Evolutionary conservation across 2,888 invertebrate genomes (phyloP).

Genomic region (Crossocerus cetratus): DNA sequence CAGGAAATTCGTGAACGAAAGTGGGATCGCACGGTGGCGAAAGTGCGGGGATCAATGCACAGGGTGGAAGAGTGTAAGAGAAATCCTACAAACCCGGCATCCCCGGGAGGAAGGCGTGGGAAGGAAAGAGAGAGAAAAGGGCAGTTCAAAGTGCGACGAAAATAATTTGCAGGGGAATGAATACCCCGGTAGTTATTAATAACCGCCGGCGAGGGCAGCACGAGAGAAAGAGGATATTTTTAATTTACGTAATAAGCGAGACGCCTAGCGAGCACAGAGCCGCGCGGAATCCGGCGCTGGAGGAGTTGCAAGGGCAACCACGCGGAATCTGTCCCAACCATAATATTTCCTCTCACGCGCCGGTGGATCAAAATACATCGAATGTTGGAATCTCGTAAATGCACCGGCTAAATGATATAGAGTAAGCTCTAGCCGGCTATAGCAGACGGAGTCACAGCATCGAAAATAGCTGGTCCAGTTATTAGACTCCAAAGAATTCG

Average conservation of each 20-base stretch:
- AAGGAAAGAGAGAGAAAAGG: background rate
- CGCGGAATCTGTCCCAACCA: constrained; percentile 51
- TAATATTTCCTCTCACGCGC: constrained; percentile 47
- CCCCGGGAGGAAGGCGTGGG: background rate
- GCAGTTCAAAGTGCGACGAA: constrained; percentile 6
- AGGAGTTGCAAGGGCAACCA: constrained; percentile 3
- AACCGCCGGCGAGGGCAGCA: background rate
- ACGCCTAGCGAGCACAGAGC: background rate
- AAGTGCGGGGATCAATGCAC: no score
- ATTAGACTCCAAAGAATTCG: constrained; percentile 54
- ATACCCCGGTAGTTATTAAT: background rate
- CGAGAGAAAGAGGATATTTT: background rate
- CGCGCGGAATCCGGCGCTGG: constrained; percentile 11
- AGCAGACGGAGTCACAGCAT: constrained; percentile 45
- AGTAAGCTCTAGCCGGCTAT: constrained; percentile 36
- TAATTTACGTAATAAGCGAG: constrained; percentile 29
- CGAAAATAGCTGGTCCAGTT: constrained; percentile 59
- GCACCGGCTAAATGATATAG: constrained; percentile 48
- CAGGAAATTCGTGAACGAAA: no score
- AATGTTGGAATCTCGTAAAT: constrained; percentile 50
- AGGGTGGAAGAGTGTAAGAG: no score
- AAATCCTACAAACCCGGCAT: no score
- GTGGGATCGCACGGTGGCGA: no score
- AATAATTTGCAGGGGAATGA: background rate
- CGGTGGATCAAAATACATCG: constrained; percentile 35